Conservation (phyloP, 30 jellyfish, hydroid and myxozoan species). For the Cassiopea andromeda region DNA sequence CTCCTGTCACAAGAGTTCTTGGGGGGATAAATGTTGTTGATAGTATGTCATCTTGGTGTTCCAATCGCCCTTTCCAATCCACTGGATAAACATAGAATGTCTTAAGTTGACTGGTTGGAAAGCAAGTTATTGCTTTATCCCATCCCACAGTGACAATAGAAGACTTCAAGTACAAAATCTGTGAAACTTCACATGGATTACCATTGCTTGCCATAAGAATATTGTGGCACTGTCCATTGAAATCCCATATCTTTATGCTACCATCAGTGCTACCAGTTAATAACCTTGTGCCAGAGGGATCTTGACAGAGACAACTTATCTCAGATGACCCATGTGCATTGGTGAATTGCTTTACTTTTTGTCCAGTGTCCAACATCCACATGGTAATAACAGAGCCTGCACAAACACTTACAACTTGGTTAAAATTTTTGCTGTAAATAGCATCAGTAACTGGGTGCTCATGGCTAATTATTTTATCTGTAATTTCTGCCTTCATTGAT, state of each 20-base stretch:
- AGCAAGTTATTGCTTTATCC: constrained; percentile 72
- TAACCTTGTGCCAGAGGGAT: constrained; percentile 72
- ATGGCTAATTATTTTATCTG: constrained; percentile 78
- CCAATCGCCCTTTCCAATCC: constrained; percentile 86
- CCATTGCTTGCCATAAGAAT: constrained; percentile 87
- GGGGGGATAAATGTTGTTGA: constrained; percentile 82
- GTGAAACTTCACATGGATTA: constrained; percentile 84
- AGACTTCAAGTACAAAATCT: constrained; percentile 71
- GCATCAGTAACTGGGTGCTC: constrained; percentile 85
- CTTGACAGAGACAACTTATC: constrained; percentile 82
- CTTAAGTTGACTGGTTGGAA: constrained; percentile 67
- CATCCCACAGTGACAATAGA: constrained; percentile 85
- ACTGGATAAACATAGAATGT: constrained; percentile 75
- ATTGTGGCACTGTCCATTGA: constrained; percentile 88
- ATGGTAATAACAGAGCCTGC: constrained; percentile 85
- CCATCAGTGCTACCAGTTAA: constrained; percentile 97
- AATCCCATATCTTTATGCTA: constrained; percentile 91
- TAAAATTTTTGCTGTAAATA: constrained; percentile 61
- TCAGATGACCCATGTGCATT: constrained; percentile 97
- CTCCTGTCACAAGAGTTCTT: constrained; percentile 84
- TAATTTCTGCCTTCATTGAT: constrained; percentile 80
- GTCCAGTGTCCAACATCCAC: constrained; percentile 96
- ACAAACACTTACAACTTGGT: constrained; percentile 89
- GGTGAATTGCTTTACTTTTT: constrained; percentile 90
- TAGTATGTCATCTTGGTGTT: constrained; percentile 89